Base-by-base conservation (phyloP, 2,888 invertebrate genomes). In the Drosophila neutralis region DNA sequence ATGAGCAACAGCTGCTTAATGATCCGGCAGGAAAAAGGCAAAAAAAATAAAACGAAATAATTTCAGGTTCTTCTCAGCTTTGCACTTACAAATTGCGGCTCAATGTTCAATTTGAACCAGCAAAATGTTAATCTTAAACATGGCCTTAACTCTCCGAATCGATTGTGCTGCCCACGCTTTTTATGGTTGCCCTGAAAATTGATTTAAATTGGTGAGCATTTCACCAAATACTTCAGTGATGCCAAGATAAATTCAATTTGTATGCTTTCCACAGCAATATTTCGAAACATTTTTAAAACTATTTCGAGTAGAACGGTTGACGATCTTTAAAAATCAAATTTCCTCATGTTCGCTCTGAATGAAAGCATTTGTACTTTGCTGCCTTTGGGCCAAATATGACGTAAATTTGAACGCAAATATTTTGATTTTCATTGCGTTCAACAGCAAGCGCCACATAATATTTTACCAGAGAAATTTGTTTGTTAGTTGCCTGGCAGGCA, bases 1-100 rank as follows among this genome's bases (percentile, higher is more conserved):
- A 80, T 78, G 82, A 81, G 74, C 80, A 80, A 82, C 82, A 87
- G 88, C 90, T 87, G 90, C 88, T 86, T 87, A 86, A 86, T 86
- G 88, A 89, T 87, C 80, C 48, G 56, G 62, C 59, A 58, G 69
- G 73, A 73, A 56, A 61, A 65, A 67, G 80, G 69, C 73, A 66
- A 65, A 62, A 68, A 76, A 74, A 65, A 63, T n/a, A 73, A 68
- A 27, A 4, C 57, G 67, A 79, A 74, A 74, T 64, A 62, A 80
- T 68, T 75, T 80, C 66, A 58, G 71, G 52, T 68, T 53, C 42
- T 58, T 40, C 24, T 54, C 24, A 40, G 42, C 51, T 58, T 57
- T 36, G 24, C 40, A 38, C 42, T 29, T 21, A 2, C 27, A 53
- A 62, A 52, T 58, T 40, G 36, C 33, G 27, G 13, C 45, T 35